These are phyloP conservation scores for Numida meleagris DNA, from an alignment of 2,113 vertebrate species.

Conservation along the genomic window DNA sequence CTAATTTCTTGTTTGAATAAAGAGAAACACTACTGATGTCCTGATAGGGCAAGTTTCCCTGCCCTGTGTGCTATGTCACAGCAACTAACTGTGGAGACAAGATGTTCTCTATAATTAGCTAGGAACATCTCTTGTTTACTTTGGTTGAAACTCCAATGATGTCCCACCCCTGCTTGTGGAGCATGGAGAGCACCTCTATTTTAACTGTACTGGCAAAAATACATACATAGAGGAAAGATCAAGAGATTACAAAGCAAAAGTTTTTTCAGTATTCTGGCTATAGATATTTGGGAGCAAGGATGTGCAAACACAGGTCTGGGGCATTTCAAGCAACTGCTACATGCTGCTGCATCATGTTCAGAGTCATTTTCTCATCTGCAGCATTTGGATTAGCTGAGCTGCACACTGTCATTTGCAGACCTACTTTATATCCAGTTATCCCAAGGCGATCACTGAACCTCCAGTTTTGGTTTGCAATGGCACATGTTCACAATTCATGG, in stretches of 20 bases:
- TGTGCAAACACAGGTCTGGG: conserved; percentile 40
- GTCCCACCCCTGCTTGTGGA: neutral
- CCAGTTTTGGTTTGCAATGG: neutral
- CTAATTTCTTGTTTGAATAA: neutral
- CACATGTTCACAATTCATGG: fast-evolving
- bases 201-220: conserved; percentile 20
- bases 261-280: conserved; percentile 11
- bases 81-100: neutral
- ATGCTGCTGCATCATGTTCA: neutral
- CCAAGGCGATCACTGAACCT: neutral
- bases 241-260: conserved; percentile 33
- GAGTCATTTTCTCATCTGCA: neutral
- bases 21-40: neutral
- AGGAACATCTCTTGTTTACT: conserved; percentile 15
- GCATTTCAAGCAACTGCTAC: neutral
- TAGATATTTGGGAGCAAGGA: neutral
- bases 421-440: neutral
- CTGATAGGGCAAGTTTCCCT: neutral
- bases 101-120: neutral
- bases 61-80: neutral
- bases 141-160: neutral
- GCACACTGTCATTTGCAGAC: neutral
- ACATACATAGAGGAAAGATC: neutral
- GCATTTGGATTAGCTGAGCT: neutral
- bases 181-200: neutral